Conservation (phyloP, 2,113 vertebrate genomes). For the Campylomormyrus numenius region DNA sequence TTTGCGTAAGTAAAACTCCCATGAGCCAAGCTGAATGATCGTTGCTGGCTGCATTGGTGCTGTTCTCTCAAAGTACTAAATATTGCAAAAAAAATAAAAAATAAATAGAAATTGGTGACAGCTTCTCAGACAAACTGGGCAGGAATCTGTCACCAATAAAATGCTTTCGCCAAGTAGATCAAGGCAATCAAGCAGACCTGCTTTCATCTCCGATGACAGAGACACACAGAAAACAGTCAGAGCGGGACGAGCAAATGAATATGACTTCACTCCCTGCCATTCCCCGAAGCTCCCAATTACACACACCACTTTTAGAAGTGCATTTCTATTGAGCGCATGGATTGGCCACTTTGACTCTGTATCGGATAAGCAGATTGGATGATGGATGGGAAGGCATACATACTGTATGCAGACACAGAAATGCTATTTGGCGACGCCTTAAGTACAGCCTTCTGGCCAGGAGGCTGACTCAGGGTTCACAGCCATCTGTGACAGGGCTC, state of each 20-base stretch:
- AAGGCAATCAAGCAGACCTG: background rate
- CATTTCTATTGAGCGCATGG: background rate
- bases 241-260: background rate
- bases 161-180: background rate
- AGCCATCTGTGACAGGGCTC: background rate
- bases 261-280: background rate
- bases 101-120: background rate
- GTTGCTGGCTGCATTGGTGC: background rate
- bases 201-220: background rate
- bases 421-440: background rate
- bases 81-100: background rate
- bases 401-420: background rate
- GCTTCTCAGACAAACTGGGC: background rate
- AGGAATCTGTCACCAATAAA: background rate
- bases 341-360: background rate
- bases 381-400: background rate
- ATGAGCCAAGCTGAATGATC: background rate
- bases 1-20: too few species aligned
- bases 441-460: background rate
- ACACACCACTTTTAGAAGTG: background rate
- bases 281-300: background rate
- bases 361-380: background rate
- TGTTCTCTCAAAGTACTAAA: background rate
- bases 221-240: background rate
- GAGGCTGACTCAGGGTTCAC: background rate